Conservation (phyloP, 2,797 vertebrate species). For the Girardinus metallicus region DNA sequence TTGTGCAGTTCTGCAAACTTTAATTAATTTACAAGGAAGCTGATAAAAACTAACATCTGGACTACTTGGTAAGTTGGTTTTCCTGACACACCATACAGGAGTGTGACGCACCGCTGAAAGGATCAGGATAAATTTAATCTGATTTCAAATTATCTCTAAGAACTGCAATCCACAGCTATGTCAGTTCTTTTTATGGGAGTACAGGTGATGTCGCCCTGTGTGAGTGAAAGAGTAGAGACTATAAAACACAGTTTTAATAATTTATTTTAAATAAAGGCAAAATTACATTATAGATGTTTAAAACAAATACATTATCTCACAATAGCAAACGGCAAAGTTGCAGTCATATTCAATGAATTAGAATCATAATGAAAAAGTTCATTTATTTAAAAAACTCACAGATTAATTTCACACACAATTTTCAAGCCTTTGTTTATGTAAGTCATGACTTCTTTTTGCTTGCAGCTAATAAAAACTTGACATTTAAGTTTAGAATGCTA, state of each 20-base stretch:
- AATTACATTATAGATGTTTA: not conserved
- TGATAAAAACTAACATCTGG: not conserved
- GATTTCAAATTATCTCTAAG: not conserved
- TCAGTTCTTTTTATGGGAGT: not conserved
- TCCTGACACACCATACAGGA: not conserved
- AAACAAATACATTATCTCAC: not conserved
- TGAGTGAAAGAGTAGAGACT: not conserved
- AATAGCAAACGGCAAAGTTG: not conserved
- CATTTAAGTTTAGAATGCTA: not conserved
- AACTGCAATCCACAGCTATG: not conserved
- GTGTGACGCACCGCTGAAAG: not conserved
- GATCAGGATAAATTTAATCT: not conserved
- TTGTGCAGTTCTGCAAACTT: not conserved
- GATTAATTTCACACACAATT: not conserved
- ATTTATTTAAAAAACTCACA: too few species aligned
- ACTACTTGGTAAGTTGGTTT: not conserved
- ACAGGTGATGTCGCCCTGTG: not conserved
- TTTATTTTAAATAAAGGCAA: not conserved
- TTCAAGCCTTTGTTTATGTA: not conserved
- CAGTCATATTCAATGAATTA: not conserved
- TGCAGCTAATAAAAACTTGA: not conserved
- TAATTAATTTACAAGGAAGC: not conserved
- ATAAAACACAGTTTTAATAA: not conserved
- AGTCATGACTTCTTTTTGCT: not conserved
- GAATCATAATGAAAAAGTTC: not conserved